Evolutionary conservation across 2,888 invertebrate species (phyloP).

Genomic region (Diaperis boleti): DNA sequence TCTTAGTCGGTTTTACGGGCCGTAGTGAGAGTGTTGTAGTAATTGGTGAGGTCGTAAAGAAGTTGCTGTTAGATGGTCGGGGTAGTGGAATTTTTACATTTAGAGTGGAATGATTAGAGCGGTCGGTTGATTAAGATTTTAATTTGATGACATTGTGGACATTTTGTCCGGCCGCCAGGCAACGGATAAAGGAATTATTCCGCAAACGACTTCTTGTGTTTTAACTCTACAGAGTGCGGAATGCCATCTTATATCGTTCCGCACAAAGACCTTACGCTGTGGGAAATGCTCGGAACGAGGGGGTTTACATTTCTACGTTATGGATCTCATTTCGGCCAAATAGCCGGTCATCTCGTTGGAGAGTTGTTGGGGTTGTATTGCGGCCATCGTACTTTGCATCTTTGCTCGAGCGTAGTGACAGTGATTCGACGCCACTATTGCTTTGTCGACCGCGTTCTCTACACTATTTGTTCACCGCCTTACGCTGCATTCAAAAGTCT

Average conservation of each 20-base stretch:
- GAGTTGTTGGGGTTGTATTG: constrained; percentile 55
- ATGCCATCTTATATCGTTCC: constrained; percentile 56
- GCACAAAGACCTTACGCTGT: constrained; percentile 54
- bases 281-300: constrained; percentile 56
- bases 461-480: too few species aligned
- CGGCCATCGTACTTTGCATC: constrained; percentile 56
- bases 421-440: constrained; percentile 35
- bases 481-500: too few species aligned
- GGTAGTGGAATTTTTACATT: constrained; percentile 36
- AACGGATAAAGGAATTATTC: constrained; percentile 48
- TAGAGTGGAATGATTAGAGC: constrained; percentile 27
- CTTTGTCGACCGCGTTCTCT: constrained; percentile 23
- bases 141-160: constrained; percentile 42
- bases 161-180: constrained; percentile 42
- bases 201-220: constrained; percentile 45
- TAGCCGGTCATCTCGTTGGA: constrained; percentile 61
- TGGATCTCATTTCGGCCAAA: constrained; percentile 62
- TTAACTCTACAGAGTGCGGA: constrained; percentile 47
- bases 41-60: constrained; percentile 38
- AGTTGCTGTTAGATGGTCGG: constrained; percentile 25
- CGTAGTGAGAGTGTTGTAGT: constrained; percentile 21
- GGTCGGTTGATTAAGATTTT: constrained; percentile 42
- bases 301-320: constrained; percentile 61
- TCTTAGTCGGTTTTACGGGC: constrained; percentile 20
- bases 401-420: constrained; percentile 51